These are phyloP conservation scores for Clytia hemisphaerica DNA, from an alignment of 30 jellyfish, hydroid and myxozoan genomes.

Conservation along the genomic window DNA sequence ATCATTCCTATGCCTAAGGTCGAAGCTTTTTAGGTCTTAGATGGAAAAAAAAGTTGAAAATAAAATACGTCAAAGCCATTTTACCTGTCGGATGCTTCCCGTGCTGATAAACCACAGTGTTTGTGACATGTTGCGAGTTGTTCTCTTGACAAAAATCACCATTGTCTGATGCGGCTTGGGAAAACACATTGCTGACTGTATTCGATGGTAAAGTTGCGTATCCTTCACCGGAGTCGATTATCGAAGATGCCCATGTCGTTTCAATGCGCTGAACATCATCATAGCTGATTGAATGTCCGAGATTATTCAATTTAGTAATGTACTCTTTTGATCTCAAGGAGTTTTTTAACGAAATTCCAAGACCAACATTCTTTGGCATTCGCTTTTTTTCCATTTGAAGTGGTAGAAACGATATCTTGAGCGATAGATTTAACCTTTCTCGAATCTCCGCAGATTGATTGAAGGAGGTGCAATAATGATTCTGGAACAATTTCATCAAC, in stretches of 20 bases:
- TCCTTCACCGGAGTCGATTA: not conserved
- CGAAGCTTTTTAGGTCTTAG: no score
- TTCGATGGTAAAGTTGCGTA: not conserved
- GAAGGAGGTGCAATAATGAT: no score
- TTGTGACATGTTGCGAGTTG: not conserved
- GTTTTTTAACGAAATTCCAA: not conserved
- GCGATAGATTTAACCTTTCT: no score
- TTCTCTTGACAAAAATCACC: not conserved
- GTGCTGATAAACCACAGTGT: not conserved
- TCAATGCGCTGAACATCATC: not conserved
- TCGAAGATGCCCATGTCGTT: not conserved
- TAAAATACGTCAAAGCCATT: no score
- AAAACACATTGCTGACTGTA: not conserved
- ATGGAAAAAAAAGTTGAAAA: no score
- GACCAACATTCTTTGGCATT: not conserved
- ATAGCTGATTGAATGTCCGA: not conserved
- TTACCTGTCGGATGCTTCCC: no score
- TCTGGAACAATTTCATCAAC: no score
- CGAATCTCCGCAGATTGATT: no score
- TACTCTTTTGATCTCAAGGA: not conserved
- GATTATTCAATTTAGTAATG: not conserved
- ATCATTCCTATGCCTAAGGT: no score
- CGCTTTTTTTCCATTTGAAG: not conserved
- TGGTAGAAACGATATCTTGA: not conserved
- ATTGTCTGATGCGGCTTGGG: not conserved